phyloP scores from a whole-genome alignment of 2,113 vertebrate species.

The Zosterops pallidus region DNA sequence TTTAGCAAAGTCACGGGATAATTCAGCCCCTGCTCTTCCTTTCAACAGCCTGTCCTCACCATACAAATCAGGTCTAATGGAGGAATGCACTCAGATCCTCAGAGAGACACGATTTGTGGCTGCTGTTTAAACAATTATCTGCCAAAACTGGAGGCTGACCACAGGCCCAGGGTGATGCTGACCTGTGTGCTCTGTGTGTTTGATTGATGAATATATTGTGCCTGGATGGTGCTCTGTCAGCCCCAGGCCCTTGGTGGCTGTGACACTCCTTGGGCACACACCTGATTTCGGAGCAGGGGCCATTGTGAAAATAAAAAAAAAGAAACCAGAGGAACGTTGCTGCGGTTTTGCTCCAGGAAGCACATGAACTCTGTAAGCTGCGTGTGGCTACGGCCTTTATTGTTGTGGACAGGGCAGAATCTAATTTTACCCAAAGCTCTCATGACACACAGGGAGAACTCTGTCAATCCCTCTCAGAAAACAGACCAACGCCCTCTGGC shows the following conservation, averaged over 20 bases:
- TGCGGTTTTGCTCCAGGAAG: slow-evolving; percentile 51
- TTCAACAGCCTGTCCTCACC: slow-evolving; percentile 35
- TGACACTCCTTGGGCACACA: background rate
- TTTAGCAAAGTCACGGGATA: slow-evolving; percentile 8
- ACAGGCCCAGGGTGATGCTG: background rate
- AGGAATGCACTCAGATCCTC: background rate
- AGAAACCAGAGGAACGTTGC: background rate
- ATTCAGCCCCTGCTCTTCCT: background rate
- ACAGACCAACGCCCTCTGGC: slow-evolving; percentile 30
- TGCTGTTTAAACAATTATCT: background rate
- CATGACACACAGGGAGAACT: slow-evolving; percentile 11
- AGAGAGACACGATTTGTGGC: background rate
- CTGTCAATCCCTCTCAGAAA: slow-evolving; percentile 1
- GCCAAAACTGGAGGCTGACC: background rate
- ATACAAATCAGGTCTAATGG: slow-evolving; percentile 10
- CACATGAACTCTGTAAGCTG: background rate
- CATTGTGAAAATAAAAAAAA: background rate
- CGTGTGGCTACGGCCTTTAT: slow-evolving; percentile 28
- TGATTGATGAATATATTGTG: background rate
- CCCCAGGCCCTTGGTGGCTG: background rate
- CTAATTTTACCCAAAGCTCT: slow-evolving; percentile 32
- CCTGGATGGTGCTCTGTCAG: rapidly evolving
- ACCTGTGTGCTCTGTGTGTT: background rate
- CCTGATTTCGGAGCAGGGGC: background rate
- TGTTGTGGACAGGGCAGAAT: slow-evolving; percentile 47